phyloP scores from a whole-genome alignment of 2,113 vertebrate genomes.

The Aplodontia rufa region DNA sequence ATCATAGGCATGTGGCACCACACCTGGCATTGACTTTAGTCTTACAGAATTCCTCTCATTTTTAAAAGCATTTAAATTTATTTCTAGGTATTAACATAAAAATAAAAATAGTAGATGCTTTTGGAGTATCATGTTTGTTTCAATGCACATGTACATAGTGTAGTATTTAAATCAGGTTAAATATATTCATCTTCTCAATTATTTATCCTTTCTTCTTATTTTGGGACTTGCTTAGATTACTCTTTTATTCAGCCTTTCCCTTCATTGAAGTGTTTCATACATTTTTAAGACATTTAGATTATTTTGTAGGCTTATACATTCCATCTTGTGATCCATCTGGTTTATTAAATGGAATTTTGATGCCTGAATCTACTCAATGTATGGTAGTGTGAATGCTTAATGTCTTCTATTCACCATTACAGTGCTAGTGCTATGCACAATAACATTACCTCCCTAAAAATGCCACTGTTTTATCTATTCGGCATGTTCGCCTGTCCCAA shows the following conservation, averaged over 20 bases:
- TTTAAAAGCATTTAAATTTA: too few relatives aligned
- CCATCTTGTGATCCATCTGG: neutral
- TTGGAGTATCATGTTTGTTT: neutral
- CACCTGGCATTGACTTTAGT: neutral
- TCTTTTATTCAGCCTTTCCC: neutral
- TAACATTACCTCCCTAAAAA: neutral
- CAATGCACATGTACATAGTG: neutral
- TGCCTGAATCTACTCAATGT: neutral
- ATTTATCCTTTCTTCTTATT: neutral
- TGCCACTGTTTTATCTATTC: neutral
- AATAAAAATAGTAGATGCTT: neutral
- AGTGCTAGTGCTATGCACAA: neutral
- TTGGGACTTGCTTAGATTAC: neutral
- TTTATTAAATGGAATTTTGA: neutral
- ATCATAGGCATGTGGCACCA: too few relatives aligned
- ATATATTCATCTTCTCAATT: neutral
- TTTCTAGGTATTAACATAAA: too few relatives aligned
- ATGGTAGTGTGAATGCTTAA: neutral
- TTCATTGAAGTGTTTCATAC: neutral
- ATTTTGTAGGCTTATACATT: slow-evolving; percentile 4
- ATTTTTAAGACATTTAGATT: neutral
- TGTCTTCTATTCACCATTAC: neutral
- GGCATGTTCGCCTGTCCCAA: neutral
- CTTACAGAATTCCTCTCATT: neutral
- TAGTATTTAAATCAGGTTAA: neutral